phyloP scores from a whole-genome alignment of 2,888 invertebrate species.

The Pemphredon lugubris region DNA sequence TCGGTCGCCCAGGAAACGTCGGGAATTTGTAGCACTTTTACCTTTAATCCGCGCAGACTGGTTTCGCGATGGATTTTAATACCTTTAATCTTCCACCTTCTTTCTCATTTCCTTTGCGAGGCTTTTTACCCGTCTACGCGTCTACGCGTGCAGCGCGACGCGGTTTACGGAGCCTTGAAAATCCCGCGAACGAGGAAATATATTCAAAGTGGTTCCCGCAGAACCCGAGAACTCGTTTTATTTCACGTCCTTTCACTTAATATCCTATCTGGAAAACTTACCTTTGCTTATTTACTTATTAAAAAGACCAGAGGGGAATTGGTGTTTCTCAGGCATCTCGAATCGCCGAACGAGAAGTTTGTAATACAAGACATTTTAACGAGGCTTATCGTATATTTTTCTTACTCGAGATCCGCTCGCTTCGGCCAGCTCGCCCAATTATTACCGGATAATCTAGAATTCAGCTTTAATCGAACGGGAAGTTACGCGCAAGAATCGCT shows the following conservation, averaged over 20 bases:
- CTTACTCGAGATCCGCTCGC: too few species aligned
- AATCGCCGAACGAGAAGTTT: too few species aligned
- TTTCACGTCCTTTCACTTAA: not conserved
- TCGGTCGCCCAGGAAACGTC: not conserved
- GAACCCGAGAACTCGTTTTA: not conserved
- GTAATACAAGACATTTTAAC: too few species aligned
- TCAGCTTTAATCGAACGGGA: too few species aligned
- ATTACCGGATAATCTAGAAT: too few species aligned
- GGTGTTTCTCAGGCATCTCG: too few species aligned
- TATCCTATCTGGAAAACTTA: not conserved
- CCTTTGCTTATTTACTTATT: too few species aligned
- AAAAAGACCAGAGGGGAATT: too few species aligned
- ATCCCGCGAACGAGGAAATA: not conserved
- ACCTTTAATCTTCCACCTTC: not conserved
- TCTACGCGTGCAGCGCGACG: too few species aligned
- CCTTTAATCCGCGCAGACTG: not conserved
- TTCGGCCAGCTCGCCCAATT: too few species aligned
- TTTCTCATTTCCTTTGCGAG: not conserved
- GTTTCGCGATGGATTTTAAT: not conserved
- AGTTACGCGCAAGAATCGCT: too few species aligned
- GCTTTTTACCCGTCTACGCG: not conserved
- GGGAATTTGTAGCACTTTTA: not conserved
- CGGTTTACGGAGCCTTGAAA: not conserved
- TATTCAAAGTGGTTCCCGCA: not conserved
- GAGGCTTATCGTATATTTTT: too few species aligned